A percentile compares a stretch with the other conserved stretches of the same genome.
phyloP scores from a whole-genome alignment of 2,113 vertebrate species.

The Heterocephalus glaber region DNA sequence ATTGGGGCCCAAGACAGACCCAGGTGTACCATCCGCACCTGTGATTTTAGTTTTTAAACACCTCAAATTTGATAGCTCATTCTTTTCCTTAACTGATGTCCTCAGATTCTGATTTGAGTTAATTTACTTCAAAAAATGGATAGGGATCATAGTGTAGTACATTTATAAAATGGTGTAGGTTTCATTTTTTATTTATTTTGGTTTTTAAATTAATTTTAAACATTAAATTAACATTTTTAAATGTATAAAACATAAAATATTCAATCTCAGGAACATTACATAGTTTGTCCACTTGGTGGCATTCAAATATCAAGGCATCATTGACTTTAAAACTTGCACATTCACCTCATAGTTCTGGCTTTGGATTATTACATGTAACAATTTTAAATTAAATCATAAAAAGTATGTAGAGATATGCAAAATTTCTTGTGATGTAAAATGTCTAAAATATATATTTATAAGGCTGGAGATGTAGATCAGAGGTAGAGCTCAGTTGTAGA shows the following conservation, averaged over 20 bases:
- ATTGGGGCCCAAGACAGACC: not conserved
- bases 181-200: not conserved
- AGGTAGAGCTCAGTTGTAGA: no score
- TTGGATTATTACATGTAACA: not conserved
- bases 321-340: not conserved
- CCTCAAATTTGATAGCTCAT: not conserved
- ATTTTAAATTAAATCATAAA: not conserved
- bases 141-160: not conserved
- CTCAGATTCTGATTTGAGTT: conserved; percentile 26
- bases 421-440: not conserved
- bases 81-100: conserved; percentile 33
- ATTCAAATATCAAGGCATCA: conserved; percentile 70
- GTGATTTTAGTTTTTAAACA: not conserved
- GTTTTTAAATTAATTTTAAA: not conserved
- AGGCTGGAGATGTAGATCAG: not conserved
- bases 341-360: not conserved
- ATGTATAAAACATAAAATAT: conserved; percentile 17
- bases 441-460: conserved; percentile 3
- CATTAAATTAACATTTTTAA: not conserved
- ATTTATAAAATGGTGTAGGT: not conserved
- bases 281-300: conserved; percentile 84
- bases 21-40: not conserved
- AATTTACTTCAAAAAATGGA: not conserved
- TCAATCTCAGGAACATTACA: conserved; percentile 59
- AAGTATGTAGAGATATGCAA: not conserved